Conservation (phyloP, 1,140 invertebrate species). For the Littorina saxatilis region DNA sequence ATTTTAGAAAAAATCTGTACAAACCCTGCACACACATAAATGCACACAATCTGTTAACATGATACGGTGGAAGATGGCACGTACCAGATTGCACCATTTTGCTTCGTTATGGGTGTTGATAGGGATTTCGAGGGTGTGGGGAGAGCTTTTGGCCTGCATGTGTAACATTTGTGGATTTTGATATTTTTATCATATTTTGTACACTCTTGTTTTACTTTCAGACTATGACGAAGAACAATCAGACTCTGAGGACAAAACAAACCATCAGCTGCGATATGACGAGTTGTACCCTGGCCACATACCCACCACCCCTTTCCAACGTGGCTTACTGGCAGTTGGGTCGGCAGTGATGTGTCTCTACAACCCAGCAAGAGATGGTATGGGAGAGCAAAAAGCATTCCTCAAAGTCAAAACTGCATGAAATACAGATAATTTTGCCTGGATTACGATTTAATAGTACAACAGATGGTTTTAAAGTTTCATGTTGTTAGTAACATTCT, state of each 20-base stretch:
- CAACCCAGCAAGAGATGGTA: constrained; percentile 81
- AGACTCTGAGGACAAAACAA: constrained; percentile 4
- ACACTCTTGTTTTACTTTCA: not conserved
- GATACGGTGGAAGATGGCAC: too few relatives aligned
- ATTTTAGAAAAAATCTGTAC: too few relatives aligned
- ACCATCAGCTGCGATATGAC: constrained; percentile 44
- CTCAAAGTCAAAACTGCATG: not conserved
- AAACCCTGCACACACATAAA: too few relatives aligned
- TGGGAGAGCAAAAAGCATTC: not conserved
- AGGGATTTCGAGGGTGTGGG: too few relatives aligned
- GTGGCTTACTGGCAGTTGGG: constrained; percentile 84
- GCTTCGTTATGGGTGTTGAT: too few relatives aligned
- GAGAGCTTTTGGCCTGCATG: not conserved
- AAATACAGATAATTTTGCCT: not conserved
- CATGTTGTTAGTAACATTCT: not conserved
- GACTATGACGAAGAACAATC: constrained; percentile 19
- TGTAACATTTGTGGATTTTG: too few relatives aligned
- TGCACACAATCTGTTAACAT: too few relatives aligned
- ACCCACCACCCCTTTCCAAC: constrained; percentile 84
- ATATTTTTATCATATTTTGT: not conserved
- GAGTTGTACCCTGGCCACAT: constrained; percentile 81
- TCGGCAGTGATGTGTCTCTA: constrained; percentile 86
- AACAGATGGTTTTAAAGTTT: not conserved
- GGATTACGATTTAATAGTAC: not conserved
- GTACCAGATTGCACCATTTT: not conserved